These are phyloP conservation scores for Pseudorhiza aurosa DNA, from an alignment of 30 jellyfish, hydroid and myxozoan species.

Conservation along the genomic window DNA sequence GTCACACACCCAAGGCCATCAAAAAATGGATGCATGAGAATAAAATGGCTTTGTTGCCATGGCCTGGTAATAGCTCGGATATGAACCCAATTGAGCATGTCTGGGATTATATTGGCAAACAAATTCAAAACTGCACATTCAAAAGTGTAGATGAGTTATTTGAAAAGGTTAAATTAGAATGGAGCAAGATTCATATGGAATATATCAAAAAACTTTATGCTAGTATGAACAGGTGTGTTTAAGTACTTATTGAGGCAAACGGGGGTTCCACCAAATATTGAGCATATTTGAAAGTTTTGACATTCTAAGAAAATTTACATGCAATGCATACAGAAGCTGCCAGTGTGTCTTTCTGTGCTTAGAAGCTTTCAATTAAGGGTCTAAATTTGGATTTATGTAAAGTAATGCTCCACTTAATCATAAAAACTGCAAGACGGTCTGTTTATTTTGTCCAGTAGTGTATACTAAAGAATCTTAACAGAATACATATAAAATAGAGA, in stretches of 20 bases:
- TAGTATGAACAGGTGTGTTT: conserved; percentile 9
- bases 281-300: too few species aligned
- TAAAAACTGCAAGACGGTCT: too few species aligned
- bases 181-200: conserved; percentile 23
- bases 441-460: too few species aligned
- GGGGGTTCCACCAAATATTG: conserved; percentile 10
- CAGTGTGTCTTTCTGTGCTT: too few species aligned
- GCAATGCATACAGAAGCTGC: too few species aligned
- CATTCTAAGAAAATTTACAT: too few species aligned
- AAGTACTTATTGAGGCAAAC: not conserved
- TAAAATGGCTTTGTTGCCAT: not conserved
- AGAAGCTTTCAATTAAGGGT: too few species aligned
- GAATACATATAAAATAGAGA: too few species aligned
- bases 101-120: conserved; percentile 22
- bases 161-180: conserved; percentile 14
- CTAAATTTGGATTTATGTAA: too few species aligned
- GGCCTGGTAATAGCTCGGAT: conserved; percentile 63
- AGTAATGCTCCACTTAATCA: too few species aligned
- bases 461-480: too few species aligned
- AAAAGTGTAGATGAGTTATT: conserved; percentile 1
- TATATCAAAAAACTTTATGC: conserved; percentile 6
- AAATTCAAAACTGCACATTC: not conserved
- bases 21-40: conserved; percentile 7
- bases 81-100: conserved; percentile 58
- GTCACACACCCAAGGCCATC: conserved; percentile 41